Conservation (phyloP, 2,888 invertebrate genomes). For the Coenonympha glycerion region DNA sequence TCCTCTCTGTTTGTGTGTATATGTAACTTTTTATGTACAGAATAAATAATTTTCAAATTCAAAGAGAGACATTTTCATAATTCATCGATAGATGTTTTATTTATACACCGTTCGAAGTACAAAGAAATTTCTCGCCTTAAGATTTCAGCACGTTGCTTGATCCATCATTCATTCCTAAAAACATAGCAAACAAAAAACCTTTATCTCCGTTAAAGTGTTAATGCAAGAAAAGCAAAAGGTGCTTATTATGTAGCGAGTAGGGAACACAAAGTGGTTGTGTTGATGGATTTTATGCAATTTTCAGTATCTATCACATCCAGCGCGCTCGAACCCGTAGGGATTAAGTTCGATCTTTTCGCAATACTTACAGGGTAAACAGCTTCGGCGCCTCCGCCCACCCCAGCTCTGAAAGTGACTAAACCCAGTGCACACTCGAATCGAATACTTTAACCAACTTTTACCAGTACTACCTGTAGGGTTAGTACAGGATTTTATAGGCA, state of each 20-base stretch:
- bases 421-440: constrained; percentile 1
- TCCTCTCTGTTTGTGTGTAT: too few species aligned
- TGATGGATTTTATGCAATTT: constrained; percentile 77
- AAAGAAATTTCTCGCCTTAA: neutral
- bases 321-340: constrained; percentile 62
- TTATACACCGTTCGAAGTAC: neutral
- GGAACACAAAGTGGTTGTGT: constrained; percentile 59
- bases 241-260: constrained; percentile 27
- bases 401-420: constrained; percentile 32
- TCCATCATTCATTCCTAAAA: neutral
- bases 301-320: constrained; percentile 74
- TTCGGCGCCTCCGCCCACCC: constrained; percentile 38
- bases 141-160: neutral
- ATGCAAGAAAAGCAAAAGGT: constrained; percentile 25
- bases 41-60: too few species aligned
- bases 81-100: too few species aligned
- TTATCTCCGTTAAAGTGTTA: constrained; percentile 37
- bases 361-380: constrained; percentile 69
- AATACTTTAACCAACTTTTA: neutral
- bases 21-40: too few species aligned
- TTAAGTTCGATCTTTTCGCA: constrained; percentile 73
- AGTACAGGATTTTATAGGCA: too few species aligned
- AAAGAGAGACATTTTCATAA: too few species aligned
- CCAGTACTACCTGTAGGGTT: neutral
- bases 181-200: neutral